Conservation (phyloP, 2,888 invertebrate genomes). For the Colletes collaris region DNA sequence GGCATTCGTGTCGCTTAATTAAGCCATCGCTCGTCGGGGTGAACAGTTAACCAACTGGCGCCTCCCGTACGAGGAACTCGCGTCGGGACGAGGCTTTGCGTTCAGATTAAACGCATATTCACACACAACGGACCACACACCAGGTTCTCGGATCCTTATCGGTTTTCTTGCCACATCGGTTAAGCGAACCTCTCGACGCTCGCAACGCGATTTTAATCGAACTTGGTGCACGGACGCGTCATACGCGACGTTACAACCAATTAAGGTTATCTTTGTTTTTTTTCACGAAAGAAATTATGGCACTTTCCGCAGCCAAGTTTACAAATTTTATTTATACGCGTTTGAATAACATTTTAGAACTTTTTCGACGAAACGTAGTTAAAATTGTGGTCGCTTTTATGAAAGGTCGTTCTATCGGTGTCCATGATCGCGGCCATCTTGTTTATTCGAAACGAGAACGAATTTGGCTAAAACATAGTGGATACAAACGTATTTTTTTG, state of each 20-base stretch:
- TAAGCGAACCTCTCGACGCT: slow-evolving; percentile 37
- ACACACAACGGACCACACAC: slow-evolving; percentile 63
- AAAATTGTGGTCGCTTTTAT: too few relatives aligned
- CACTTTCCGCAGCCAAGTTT: too few relatives aligned
- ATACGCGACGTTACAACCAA: slow-evolving; percentile 20
- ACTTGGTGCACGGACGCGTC: slow-evolving; percentile 22
- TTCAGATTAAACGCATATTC: slow-evolving; percentile 61
- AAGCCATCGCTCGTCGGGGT: slow-evolving; percentile 60
- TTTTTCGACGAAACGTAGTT: too few relatives aligned
- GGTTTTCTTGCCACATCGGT: slow-evolving; percentile 55
- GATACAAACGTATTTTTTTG: too few relatives aligned
- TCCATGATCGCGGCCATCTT: too few relatives aligned
- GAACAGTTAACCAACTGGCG: slow-evolving; percentile 60
- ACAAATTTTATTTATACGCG: too few relatives aligned
- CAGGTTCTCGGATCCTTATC: slow-evolving; percentile 66
- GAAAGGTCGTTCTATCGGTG: too few relatives aligned
- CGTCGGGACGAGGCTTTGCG: slow-evolving; percentile 27
- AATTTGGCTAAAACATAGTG: too few relatives aligned
- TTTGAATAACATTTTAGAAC: too few relatives aligned
- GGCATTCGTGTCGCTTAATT: slow-evolving; percentile 58
- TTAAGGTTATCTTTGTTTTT: background rate
- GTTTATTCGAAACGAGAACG: too few relatives aligned
- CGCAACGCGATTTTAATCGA: slow-evolving; percentile 62
- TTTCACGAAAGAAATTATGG: too few relatives aligned
- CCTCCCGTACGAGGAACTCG: slow-evolving; percentile 55